Conservation (phyloP, 2,797 vertebrate species). For the Tarsius wallacei region DNA sequence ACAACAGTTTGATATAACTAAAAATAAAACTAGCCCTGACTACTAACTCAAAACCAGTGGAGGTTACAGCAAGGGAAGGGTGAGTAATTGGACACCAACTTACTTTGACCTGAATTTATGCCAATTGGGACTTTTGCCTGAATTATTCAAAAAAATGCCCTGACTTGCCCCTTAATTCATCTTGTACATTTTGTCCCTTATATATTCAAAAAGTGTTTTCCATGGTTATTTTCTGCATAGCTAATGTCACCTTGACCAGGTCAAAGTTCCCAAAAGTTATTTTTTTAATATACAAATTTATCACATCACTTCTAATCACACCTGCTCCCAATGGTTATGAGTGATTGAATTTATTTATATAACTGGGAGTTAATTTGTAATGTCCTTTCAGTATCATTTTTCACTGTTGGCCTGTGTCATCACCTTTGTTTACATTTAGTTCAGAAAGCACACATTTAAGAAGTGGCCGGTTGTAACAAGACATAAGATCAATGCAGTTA, state of each 20-base stretch:
- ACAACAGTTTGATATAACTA: background rate
- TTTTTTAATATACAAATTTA: conserved; percentile 38
- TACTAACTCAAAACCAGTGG: background rate
- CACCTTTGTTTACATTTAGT: background rate
- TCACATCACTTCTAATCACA: conserved; percentile 51
- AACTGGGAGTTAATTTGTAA: background rate
- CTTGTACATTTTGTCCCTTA: background rate
- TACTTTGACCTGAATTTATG: conserved; percentile 41
- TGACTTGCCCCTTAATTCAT: conserved; percentile 9
- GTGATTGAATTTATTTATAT: background rate
- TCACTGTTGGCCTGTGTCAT: background rate
- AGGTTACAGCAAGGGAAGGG: background rate
- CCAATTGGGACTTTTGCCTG: background rate
- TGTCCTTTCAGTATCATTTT: background rate
- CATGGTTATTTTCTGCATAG: conserved; percentile 53
- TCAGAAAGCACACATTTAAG: conserved; percentile 36
- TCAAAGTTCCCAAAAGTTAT: conserved; percentile 54
- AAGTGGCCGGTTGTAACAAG: conserved; percentile 9
- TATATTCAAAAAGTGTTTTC: conserved; percentile 60
- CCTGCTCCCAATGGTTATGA: background rate
- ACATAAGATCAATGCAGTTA: background rate
- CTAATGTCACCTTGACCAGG: conserved; percentile 71
- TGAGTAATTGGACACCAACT: background rate
- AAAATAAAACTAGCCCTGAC: conserved; percentile 36
- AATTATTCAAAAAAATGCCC: conserved; percentile 60